Evolutionary conservation across 2,113 vertebrate species (phyloP), one percentile per base, ranked within the genome.

Genomic region (Hystrix brachyura): DNA sequence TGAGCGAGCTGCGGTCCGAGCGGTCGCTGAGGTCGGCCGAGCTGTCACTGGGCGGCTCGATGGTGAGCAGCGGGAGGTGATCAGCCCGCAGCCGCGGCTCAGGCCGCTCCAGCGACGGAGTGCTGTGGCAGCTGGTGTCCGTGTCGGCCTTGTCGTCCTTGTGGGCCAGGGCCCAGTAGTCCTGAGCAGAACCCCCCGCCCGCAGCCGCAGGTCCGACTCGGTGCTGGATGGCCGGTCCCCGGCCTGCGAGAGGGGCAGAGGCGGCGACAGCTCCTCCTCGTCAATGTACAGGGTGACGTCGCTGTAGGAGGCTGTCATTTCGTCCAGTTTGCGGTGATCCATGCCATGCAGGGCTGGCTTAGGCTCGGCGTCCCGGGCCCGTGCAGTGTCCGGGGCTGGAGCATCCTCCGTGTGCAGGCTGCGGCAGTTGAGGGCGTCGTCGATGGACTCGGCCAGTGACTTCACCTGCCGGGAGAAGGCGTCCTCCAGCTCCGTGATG

Each of bases 361-460:
- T 99, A 90, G 99, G 97, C 92, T 99, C 99, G 3, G 98, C 29
- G 55, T 99, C 99, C 74, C 98, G 98, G 97, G 98, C 96, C 96
- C 99, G 98, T 5, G 93, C 98, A 0, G 98, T 91, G 2, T 99
- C 99, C 0, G 98, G 94, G 3, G 96, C 94, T 8, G 98, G 99
- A 5, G 98, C 98, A 60, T 99, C 99, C 1, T 99, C 99, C 0
- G 99, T 97, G 1, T 99, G 99, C 9, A 99, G 98, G 71, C 99
- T 99, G 79, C 99, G 99, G 95, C 99, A 99, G 94, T 99, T 99
- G 71, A 99, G 98, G 0, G 99, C 99, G 6, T 99, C 99, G 0
- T 99, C 99, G 6, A 99, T 99, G 64, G 99, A 99, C 97, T 99
- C 99, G 0, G 99, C 99, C 91, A 99, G 98, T 7, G 99, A 99